Base-by-base conservation (phyloP, 1,140 invertebrate species). In the Chymomyza costata region DNA sequence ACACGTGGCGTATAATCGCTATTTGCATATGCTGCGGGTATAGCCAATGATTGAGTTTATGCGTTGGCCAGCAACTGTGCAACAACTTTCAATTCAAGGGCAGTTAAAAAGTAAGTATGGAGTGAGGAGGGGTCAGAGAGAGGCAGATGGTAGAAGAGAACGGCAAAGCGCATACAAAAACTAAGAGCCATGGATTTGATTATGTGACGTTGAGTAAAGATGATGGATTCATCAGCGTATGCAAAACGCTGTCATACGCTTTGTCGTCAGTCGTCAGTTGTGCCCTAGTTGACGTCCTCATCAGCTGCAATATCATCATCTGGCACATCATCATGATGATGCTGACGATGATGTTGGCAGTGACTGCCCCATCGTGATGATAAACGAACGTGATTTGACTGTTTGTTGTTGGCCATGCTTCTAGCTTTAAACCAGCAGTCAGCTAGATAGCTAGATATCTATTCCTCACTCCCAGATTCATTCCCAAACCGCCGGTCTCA, bases 181-280 rank as follows among this genome's bases (percentile, higher is more conserved):
- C 71, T 76, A 71, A 76, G 66, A 62, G 71, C 51, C 65, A 48
- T 43, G 71, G 69, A 70, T 70, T 76, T 70, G 69, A 70, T 82
- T 76, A 82, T 82, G 69, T 82, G 69, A 82, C 76, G 62, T 76
- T 70, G 69, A 82, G 69, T 80, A 80, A 78, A 68, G 73, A 81
- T 81, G 76, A 81, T 81, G 76, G 69, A 81, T 81, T 82, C 76
- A 81, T 76, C 69, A 76, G 78, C 66, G 65, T 82, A 82, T 82
- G 76, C 73, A 82, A 82, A 82, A 70, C 71, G 76, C 68, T 74
- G 65, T 80, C 74, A 81, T 70, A 82, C 74, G 68, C 74, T 80
- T 78, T 81, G 74, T 81, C 68, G 11, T 35, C 44, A 57, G 62
- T 55, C 65, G 64, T 70, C 71, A 61, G 53, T 56, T 52, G 58